A percentile compares a stretch with the other conserved stretches of the same genome.
These are phyloP conservation scores for Cyanocitta stelleri DNA, from an alignment of 2,113 vertebrate genomes.

Conservation along the genomic window DNA sequence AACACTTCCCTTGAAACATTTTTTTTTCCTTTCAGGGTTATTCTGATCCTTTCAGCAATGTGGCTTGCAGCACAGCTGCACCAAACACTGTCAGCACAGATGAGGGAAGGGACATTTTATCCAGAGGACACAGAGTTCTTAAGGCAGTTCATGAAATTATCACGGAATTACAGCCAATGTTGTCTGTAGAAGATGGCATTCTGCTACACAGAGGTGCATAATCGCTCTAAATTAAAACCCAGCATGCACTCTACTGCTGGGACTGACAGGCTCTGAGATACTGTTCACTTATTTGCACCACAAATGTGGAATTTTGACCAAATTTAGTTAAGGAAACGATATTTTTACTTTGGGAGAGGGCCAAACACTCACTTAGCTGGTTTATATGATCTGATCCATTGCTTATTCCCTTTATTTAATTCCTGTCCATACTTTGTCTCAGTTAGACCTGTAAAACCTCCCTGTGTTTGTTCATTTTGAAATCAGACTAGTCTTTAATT, in stretches of 20 bases:
- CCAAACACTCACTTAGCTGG: not conserved
- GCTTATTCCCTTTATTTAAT: not conserved
- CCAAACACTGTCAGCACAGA: not conserved
- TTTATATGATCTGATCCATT: not conserved
- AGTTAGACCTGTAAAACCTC: not conserved
- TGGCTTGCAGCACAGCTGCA: not conserved
- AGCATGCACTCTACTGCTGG: not conserved
- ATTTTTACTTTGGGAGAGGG: not conserved
- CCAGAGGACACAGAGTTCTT: not conserved
- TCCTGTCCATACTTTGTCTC: not conserved
- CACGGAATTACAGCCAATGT: not conserved
- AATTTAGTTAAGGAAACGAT: not conserved
- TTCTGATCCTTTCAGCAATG: not conserved
- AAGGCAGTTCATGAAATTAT: not conserved
- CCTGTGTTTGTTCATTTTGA: not conserved
- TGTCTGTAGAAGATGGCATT: not conserved
- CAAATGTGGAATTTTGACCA: not conserved
- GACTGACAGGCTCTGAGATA: not conserved
- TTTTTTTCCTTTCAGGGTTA: not conserved
- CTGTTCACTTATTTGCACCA: not conserved
- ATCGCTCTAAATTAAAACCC: not conserved
- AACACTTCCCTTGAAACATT: not conserved
- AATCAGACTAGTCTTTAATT: not conserved
- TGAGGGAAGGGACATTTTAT: not conserved
- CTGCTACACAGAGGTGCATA: not conserved